Percentiles rank a stretch among this genome's conserved stretches.
Evolutionary conservation across 2,888 invertebrate species (phyloP).

Genomic region (Aphodius granarius): DNA sequence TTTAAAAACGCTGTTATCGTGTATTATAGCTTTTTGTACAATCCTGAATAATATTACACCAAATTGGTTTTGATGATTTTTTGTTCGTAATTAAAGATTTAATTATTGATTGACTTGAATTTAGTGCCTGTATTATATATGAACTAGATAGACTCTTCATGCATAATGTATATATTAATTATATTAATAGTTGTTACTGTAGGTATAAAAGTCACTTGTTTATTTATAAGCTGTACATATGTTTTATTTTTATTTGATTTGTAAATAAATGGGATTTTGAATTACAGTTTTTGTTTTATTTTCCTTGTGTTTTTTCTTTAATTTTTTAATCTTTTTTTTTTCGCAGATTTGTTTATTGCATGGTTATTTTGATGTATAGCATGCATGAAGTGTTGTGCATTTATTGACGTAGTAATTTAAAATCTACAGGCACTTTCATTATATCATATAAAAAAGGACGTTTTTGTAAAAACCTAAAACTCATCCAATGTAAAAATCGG

Average conservation of each 20-base stretch:
- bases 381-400: conserved; percentile 8
- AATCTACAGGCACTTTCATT: conserved; percentile 19
- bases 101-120: neutral
- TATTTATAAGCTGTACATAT: conserved; percentile 47
- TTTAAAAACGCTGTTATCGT: neutral
- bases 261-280: conserved; percentile 52
- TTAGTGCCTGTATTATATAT: conserved; percentile 12
- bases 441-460: conserved; percentile 11
- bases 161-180: conserved; percentile 11
- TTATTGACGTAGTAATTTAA: neutral
- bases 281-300: conserved; percentile 45
- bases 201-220: conserved; percentile 22
- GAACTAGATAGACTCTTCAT: conserved; percentile 1
- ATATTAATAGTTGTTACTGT: neutral
- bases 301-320: conserved; percentile 42
- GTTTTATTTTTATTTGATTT: conserved; percentile 49
- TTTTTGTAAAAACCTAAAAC: neutral
- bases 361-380: neutral
- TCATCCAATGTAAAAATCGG: too few relatives aligned
- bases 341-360: neutral
- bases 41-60: neutral
- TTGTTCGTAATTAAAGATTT: neutral
- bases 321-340: conserved; percentile 29
- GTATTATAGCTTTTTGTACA: neutral
- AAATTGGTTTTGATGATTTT: neutral